Base-by-base conservation (phyloP, 1,140 invertebrate species). In the Bombus cullumanus region DNA sequence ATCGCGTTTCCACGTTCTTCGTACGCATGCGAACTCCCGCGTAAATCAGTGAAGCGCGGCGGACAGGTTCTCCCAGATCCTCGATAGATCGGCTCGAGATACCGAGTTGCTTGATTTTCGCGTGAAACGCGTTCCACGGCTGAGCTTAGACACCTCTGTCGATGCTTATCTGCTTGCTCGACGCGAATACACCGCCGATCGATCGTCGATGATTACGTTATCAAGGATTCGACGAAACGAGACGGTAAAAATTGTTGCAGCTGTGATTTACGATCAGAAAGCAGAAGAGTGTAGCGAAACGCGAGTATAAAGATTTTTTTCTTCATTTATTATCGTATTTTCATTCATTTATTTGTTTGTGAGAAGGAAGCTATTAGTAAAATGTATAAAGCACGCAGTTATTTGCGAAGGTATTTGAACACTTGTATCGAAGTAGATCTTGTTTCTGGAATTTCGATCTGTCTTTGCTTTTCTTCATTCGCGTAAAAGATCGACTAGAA, bases 131-230 rank as follows among this genome's bases (percentile, higher is more conserved):
- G 82, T 84, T 72, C 25, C 75, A 12, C 34, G 18, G 28, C 39
- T 28, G 1, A n/a, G 39, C 39, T 53, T n/a, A n/a, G 66, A 72
- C 83, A 47, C 53, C 53, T 72, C n/a, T 25, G 25, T 31, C 53
- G 83, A 84, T 84, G 0, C 4, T 78, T 84, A 84, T 83, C 81
- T 28, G 13, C 78, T 47, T 43, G 22, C 62, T n/a, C 62, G 62
- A 31, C 81, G 81, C 41, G 10, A 34, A 25, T 39, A 25, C 25
- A 39, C n/a, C 41, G 15, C 22, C 47, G 82, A 78, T 84, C 66
- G 66, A 28, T 28, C 75, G n/a, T 59, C 75, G 47, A 71, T 47
- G 82, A 84, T 84, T 84, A 84, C 43, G 82, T 84, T 84, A 84
- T 84, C 82, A 78, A n/a, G 22, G 59, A 76, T 83, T 76, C 39